Percentiles rank a stretch among this genome's conserved stretches.
Conservation (phyloP, 2,888 invertebrate species). For the Brachyopa scutellaris region DNA sequence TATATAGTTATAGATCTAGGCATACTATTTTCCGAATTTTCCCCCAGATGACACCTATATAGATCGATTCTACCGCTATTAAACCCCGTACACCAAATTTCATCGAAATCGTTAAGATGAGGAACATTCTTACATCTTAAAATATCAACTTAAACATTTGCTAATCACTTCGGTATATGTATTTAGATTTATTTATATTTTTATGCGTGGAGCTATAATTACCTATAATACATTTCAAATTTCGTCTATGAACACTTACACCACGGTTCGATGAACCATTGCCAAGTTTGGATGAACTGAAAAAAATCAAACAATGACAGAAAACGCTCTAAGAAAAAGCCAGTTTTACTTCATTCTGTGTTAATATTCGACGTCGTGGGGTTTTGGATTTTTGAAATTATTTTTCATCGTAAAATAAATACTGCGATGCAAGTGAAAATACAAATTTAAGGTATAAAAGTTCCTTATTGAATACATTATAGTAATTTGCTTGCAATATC, state of each 20-base stretch:
- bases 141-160: no score
- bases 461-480: background rate
- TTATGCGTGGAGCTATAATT: no score
- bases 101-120: no score
- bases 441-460: background rate
- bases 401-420: background rate
- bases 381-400: constrained; percentile 5
- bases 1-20: no score
- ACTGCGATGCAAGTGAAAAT: constrained; percentile 18
- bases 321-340: background rate
- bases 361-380: constrained; percentile 15
- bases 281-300: constrained; percentile 22
- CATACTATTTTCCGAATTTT: no score
- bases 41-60: no score
- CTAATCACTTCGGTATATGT: no score
- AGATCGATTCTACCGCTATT: no score
- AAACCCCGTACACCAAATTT: no score
- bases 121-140: no score
- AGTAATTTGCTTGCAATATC: background rate
- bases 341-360: constrained; percentile 21
- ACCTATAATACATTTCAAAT: no score
- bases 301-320: constrained; percentile 10
- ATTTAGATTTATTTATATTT: no score
- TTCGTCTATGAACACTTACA: background rate
- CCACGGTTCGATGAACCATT: background rate